These are phyloP conservation scores for Solenopsis fugax DNA, from an alignment of 1,140 invertebrate genomes.

Conservation along the genomic window DNA sequence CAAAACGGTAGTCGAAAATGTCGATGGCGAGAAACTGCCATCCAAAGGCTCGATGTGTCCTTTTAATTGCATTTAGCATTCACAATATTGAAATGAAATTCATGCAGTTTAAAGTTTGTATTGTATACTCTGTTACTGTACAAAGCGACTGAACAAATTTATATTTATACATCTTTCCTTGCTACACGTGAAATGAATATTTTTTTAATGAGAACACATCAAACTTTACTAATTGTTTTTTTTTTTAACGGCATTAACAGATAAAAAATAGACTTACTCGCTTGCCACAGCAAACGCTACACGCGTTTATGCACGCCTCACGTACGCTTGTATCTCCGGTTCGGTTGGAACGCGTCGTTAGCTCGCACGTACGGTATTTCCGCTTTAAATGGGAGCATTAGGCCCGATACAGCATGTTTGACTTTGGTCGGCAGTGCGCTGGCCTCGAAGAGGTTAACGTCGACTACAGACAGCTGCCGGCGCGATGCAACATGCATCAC, in stretches of 20 bases:
- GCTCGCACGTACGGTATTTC: constrained; percentile 66
- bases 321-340: background rate
- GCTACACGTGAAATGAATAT: background rate
- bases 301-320: constrained; percentile 5
- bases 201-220: too few relatives aligned
- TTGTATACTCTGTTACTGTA: background rate
- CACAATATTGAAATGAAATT: constrained; percentile 21
- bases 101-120: constrained; percentile 4
- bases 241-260: background rate
- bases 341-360: constrained; percentile 66
- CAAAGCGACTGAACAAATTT: background rate
- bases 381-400: constrained; percentile 58
- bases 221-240: background rate
- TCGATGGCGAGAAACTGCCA: constrained; percentile 70
- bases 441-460: constrained; percentile 56
- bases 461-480: constrained; percentile 49
- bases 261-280: background rate
- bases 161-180: constrained; percentile 9
- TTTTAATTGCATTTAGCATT: constrained; percentile 56
- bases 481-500: constrained; percentile 58
- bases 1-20: constrained; percentile 61
- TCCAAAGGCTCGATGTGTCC: constrained; percentile 22
- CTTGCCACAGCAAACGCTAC: background rate
- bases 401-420: constrained; percentile 58
- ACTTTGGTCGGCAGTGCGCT: constrained; percentile 48